Base-by-base conservation (phyloP, 2,888 invertebrate species). In the Branchipolynoe longqiensis region DNA sequence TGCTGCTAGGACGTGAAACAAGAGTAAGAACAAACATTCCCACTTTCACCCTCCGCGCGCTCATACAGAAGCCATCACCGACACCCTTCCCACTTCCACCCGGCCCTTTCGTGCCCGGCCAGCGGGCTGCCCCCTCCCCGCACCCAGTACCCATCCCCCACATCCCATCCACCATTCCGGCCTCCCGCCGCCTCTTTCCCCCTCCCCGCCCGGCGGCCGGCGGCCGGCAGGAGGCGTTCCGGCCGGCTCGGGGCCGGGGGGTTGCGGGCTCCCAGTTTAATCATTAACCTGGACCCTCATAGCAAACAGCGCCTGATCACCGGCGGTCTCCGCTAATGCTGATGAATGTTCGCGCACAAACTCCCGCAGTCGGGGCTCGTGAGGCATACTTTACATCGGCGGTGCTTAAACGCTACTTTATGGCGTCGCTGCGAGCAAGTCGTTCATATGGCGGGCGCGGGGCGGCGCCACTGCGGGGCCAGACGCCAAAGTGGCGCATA, bases 401-500 rank as follows among this genome's bases (percentile, higher is more conserved):
- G 12, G 6, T 78, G 78, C 78, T 78, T 78, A 78, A 78, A 78
- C 78, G 48, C n/a, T 78, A 78, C 41, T 78, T 78, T 78, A 78
- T 78, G 28, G 78, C 6, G 31, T 12, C 14, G 62, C 38, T 3
- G 38, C 1, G 41, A 33, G 31, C 73, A 18, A 1, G n/a, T 4
- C 2, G 73, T 73, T 33, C 38, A 4, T 48, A 54, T n/a, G 4
- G 6, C 48, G 40, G 28, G 36, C 69, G 38, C 38, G 18, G 38
- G 36, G 38, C 14, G 69, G 31, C 33, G 18, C 69, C 36, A 38
- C 69, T n/a, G 69, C 36, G 14, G 69, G 36, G 69, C 8, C 36
- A 33, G 12, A 58, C 58, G 36, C 69, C 38, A 69, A 69, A 69
- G 69, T 69, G 69, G 69, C 28, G 78, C 78, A 78, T 78, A 48